Conservation (phyloP, 1,140 invertebrate species). For the Copidosoma floridanum region DNA sequence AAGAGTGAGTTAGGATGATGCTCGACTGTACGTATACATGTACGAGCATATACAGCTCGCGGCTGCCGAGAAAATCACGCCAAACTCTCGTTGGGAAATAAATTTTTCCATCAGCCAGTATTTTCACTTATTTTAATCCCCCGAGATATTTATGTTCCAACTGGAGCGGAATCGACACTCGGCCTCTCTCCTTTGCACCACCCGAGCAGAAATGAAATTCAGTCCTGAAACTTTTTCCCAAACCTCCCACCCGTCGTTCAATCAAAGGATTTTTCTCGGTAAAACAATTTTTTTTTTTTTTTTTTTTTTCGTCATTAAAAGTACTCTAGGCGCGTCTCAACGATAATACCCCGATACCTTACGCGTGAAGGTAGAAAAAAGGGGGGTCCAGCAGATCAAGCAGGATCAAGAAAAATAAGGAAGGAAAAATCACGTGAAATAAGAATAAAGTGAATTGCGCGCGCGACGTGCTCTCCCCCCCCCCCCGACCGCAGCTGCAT, state of each 20-base stretch:
- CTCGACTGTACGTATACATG: not conserved
- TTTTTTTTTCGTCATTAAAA: not conserved
- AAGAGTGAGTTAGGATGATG: not conserved
- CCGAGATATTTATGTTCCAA: not conserved
- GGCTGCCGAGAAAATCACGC: conserved; percentile 10
- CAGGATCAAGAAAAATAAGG: not conserved
- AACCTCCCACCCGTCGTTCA: not conserved
- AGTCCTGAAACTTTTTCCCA: not conserved
- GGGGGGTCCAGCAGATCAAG: too few relatives aligned
- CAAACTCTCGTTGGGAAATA: too few relatives aligned
- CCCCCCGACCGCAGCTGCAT: not conserved
- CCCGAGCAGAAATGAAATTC: conserved; percentile 10
- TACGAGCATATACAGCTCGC: not conserved
- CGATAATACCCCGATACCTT: too few relatives aligned
- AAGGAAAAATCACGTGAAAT: not conserved
- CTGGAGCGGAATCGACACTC: conserved; percentile 23
- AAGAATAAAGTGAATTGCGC: conserved; percentile 4
- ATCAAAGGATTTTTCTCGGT: not conserved
- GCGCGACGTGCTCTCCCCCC: not conserved
- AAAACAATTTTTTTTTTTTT: not conserved
- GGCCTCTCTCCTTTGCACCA: not conserved
- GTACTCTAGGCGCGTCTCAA: not conserved
- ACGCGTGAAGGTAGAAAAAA: too few relatives aligned
- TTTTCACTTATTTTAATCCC: conserved; percentile 5
- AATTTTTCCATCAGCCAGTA: not conserved